phyloP scores from a whole-genome alignment of 1,140 invertebrate genomes.

The Drosophila neocordata region DNA sequence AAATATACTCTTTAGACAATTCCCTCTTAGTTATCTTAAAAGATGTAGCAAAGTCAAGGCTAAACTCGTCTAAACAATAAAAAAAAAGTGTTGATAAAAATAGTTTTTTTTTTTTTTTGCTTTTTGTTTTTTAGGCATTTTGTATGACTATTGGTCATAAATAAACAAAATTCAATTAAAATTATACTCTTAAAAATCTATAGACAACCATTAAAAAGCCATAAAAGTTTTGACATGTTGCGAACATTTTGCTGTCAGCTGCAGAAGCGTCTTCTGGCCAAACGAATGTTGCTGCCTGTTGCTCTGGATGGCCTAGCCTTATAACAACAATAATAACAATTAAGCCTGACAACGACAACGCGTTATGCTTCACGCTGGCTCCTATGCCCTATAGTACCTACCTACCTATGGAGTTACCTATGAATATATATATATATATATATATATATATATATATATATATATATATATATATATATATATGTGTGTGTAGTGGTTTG shows the following conservation, averaged over 20 bases:
- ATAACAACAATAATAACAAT: constrained; percentile 65
- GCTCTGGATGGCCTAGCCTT: not conserved
- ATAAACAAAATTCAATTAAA: constrained; percentile 64
- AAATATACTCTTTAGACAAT: not conserved
- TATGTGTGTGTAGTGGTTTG: not conserved
- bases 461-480: not conserved
- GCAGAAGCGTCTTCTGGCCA: constrained; percentile 40
- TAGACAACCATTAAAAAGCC: constrained; percentile 56
- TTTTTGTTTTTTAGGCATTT: constrained; percentile 20
- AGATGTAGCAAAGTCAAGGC: not conserved
- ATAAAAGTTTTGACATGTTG: constrained; percentile 67
- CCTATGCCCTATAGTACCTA: not conserved
- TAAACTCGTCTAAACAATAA: not conserved
- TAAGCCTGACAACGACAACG: constrained; percentile 60
- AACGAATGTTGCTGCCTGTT: constrained; percentile 1
- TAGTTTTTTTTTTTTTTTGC: too few relatives aligned
- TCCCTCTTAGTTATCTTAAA: not conserved
- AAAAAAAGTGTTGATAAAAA: constrained; percentile 3
- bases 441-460: constrained; percentile 1
- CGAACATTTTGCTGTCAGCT: constrained; percentile 68
- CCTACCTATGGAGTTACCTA: constrained; percentile 11
- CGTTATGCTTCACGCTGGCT: constrained; percentile 21
- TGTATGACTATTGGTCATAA: constrained; percentile 36
- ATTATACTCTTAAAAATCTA: constrained; percentile 39
- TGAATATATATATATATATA: constrained; percentile 6